Conservation (phyloP, 2,797 vertebrate genomes). For the Dermochelys coriacea region DNA sequence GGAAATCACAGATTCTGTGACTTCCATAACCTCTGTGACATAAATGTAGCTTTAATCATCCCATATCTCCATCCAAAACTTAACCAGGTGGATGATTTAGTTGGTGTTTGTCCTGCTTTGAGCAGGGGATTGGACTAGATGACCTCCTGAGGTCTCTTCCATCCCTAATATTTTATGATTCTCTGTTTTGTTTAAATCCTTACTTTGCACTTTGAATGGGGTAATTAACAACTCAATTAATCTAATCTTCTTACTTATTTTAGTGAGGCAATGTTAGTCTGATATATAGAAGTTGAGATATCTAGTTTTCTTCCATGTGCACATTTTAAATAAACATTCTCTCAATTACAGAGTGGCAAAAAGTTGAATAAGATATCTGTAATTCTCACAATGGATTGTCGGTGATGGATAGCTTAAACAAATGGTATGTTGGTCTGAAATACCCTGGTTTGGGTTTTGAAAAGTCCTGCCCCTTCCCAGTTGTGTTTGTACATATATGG, state of each 20-base stretch:
- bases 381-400: neutral
- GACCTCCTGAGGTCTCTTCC: no score
- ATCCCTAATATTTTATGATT: neutral
- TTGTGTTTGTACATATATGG: fast-evolving
- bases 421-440: neutral
- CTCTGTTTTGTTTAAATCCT: neutral
- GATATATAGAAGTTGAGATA: neutral
- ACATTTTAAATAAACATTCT: neutral
- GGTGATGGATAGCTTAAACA: neutral
- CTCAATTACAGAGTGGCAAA: neutral
- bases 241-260: neutral
- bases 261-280: neutral
- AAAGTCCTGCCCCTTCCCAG: neutral
- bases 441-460: neutral
- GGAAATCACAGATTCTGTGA: no score
- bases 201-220: neutral
- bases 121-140: no score
- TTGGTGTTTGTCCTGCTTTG: no score
- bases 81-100: neutral
- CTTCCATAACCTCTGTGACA: no score
- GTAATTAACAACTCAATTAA: neutral
- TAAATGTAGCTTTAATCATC: neutral
- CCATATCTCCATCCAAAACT: neutral
- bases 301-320: neutral
- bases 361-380: neutral